Evolutionary conservation across 2,113 vertebrate species (phyloP), one percentile per base, ranked within the genome.

Genomic region (Hymenochirus boettgeri): DNA sequence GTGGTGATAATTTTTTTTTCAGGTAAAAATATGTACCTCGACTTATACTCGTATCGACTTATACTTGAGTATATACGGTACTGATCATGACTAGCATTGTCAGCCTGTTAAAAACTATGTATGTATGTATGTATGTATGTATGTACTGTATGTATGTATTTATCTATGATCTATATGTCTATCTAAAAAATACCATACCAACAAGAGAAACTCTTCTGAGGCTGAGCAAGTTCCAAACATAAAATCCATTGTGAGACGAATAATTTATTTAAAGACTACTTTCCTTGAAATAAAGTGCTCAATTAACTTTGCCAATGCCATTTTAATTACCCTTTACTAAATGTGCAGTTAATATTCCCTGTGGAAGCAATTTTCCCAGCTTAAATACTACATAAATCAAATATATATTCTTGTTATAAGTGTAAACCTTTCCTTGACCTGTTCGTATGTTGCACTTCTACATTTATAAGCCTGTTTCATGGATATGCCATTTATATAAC

Each of bases 321-420:
- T 53, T 59, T 67, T 69, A 69, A 69, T 69, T 69, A 69, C 57
- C 24, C 64, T 59, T 60, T 57, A 12, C 25, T 60, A 52, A 60
- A 60, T 69, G 47, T 24, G 37, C 8, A 31, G 29, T 69, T 60
- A 51, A 52, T 69, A 53, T 53, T 60, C 47, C 57, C 50, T 60
- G 27, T 60, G 47, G 65, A 53, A 53, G 18, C 47, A 59, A 69
- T 60, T 60, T 53, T 60, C 35, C 39, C 31, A 5, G 23, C 51
- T 9, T 60, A 57, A 69, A 60, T 60, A 69, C 48, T 60, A 69
- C 57, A 69, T 69, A 69, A 69, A 60, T 69, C 65, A 69, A 69
- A 57, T 33, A 5, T 21, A 60, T 53, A 60, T 33, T 53, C 31
- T 29, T 42, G 33, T 42, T 23, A 45, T 60, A 53, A 53, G 31